These are phyloP conservation scores for Nycticorax nycticorax DNA, from an alignment of 2,113 vertebrate genomes.

Conservation along the genomic window DNA sequence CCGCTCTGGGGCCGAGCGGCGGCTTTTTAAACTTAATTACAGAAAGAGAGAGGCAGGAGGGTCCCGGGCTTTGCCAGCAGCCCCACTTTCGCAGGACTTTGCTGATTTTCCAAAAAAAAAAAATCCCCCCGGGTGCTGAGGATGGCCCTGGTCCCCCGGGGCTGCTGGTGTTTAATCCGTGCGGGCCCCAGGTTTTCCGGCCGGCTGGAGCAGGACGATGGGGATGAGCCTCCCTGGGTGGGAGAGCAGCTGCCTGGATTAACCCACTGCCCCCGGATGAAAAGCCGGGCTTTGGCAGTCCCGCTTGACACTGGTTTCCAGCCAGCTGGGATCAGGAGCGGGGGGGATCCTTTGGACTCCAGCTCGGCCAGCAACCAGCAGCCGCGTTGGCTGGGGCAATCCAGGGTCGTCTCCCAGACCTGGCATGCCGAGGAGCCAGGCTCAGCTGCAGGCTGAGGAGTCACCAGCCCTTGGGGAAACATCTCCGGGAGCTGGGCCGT, in stretches of 20 bases:
- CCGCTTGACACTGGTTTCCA: neutral
- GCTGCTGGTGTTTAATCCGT: neutral
- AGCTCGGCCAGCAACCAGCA: fast-evolving
- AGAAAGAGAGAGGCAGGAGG: neutral
- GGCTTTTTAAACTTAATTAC: neutral
- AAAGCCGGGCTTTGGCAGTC: neutral
- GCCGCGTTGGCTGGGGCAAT: neutral
- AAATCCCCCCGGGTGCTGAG: fast-evolving
- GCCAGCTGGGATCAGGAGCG: neutral
- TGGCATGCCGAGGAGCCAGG: fast-evolving
- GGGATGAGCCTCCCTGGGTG: neutral
- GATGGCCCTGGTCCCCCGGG: fast-evolving
- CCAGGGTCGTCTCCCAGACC: neutral
- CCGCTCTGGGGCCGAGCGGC: neutral
- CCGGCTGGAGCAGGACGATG: neutral
- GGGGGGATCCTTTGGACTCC: neutral
- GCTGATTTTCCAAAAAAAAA: neutral
- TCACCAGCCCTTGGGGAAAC: neutral
- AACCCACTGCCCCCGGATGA: neutral
- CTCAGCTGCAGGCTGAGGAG: neutral
- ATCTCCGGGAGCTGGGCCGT: neutral
- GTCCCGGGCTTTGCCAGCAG: neutral
- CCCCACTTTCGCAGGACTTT: neutral
- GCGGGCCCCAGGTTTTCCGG: neutral
- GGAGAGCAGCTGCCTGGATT: conserved; percentile 12